Percentiles rank a stretch among this genome's conserved stretches.
These are phyloP conservation scores for Planiliza haematocheilus DNA, from an alignment of 2,113 vertebrate genomes.

Conservation along the genomic window DNA sequence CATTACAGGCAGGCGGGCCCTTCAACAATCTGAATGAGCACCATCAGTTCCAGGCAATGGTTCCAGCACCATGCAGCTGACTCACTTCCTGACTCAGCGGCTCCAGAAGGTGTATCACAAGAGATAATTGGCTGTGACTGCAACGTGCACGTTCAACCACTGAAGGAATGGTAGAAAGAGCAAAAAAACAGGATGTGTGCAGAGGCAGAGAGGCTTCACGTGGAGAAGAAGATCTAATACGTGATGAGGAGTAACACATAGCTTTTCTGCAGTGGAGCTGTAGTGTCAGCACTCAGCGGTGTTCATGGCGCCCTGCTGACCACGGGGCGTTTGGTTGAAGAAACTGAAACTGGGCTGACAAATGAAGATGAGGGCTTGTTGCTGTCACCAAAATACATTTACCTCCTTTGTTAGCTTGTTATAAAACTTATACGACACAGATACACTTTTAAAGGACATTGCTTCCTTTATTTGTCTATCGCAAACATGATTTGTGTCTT, in stretches of 20 bases:
- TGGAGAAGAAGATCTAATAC: constrained; percentile 43
- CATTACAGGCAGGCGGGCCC: too few relatives aligned
- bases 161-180: constrained; percentile 9
- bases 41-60: too few relatives aligned
- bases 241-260: constrained; percentile 54
- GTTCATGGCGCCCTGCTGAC: constrained; percentile 47
- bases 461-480: too few relatives aligned
- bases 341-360: constrained; percentile 17
- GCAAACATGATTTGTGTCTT: too few relatives aligned
- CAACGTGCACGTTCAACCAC: constrained; percentile 1
- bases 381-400: neutral
- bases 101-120: neutral
- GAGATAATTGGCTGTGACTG: neutral
- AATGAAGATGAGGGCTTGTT: neutral
- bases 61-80: neutral
- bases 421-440: neutral
- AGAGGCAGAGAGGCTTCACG: constrained; percentile 28
- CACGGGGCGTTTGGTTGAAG: constrained; percentile 9
- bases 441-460: too few relatives aligned
- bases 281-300: constrained; percentile 37
- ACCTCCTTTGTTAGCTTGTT: neutral
- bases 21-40: neutral
- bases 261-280: constrained; percentile 36
- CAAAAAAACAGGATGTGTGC: neutral
- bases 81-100: too few relatives aligned